Percentiles rank a stretch among this genome's conserved stretches.
Conservation (phyloP, 2,888 invertebrate genomes). For the Agonopterix arenella region DNA sequence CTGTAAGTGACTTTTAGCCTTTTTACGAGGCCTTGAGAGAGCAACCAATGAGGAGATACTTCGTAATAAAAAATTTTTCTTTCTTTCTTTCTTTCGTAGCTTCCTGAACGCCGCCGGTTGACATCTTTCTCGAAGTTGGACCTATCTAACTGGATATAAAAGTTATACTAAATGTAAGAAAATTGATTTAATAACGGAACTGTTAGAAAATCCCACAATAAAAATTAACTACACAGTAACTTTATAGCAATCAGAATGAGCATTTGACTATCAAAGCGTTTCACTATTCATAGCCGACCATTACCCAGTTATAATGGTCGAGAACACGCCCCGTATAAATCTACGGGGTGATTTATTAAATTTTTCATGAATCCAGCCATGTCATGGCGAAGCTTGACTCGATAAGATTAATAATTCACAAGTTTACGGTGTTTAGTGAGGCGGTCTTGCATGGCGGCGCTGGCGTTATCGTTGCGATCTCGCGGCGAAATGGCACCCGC, state of each 20-base stretch:
- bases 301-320: conserved; percentile 15
- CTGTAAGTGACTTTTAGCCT: no score
- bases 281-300: no score
- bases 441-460: conserved; percentile 58
- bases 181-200: background rate
- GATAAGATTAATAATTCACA: conserved; percentile 76
- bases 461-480: conserved; percentile 53
- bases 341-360: conserved; percentile 62
- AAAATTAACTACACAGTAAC: background rate
- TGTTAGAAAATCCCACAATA: background rate
- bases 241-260: background rate
- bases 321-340: conserved; percentile 44
- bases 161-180: background rate
- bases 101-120: no score
- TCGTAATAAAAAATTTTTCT: no score
- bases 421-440: conserved; percentile 71
- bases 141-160: no score
- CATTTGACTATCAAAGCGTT: background rate
- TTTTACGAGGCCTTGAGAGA: no score
- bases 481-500: conserved; percentile 45
- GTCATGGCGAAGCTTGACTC: conserved; percentile 36
- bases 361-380: conserved; percentile 63
- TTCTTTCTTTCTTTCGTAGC: no score
- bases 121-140: no score
- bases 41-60: no score